Evolutionary conservation across 2,113 vertebrate species (phyloP).

Genomic region (Pimephales promelas): DNA sequence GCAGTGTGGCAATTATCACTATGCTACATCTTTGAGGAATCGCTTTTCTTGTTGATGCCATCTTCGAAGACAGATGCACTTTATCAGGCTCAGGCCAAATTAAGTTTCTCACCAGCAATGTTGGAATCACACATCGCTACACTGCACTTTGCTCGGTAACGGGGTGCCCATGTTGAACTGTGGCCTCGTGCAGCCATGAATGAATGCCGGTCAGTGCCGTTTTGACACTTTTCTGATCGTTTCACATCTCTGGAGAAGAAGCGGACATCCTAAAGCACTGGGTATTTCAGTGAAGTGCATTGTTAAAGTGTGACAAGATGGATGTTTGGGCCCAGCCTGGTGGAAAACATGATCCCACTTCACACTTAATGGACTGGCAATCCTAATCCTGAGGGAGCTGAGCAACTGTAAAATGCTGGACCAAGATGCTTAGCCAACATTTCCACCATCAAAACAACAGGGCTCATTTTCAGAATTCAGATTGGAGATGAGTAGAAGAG

Average conservation of each 20-base stretch:
- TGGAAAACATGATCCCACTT: conserved; percentile 58
- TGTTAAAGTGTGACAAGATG: conserved; percentile 52
- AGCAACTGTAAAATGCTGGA: not conserved
- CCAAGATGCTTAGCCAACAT: conserved; percentile 22
- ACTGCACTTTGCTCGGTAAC: not conserved
- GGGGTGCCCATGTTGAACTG: not conserved
- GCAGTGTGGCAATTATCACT: conserved; percentile 51
- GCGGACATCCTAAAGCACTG: not conserved
- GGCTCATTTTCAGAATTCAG: not conserved
- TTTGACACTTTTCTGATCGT: conserved; percentile 18
- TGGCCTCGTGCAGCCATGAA: not conserved
- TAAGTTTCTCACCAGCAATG: conserved; percentile 36
- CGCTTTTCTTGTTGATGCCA: not conserved
- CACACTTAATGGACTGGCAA: conserved; percentile 52
- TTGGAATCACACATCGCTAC: not conserved
- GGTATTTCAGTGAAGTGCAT: conserved; percentile 35
- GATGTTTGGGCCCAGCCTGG: conserved; percentile 48
- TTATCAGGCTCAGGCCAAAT: conserved; percentile 17
- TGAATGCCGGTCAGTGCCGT: not conserved
- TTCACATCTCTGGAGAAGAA: not conserved
- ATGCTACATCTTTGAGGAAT: conserved; percentile 26
- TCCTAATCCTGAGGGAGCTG: conserved; percentile 35
- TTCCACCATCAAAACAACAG: conserved; percentile 35
- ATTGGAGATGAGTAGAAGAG: not conserved
- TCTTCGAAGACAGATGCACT: conserved; percentile 17